Evolutionary conservation across 2,888 invertebrate species (phyloP).

Genomic region (Thera obeliscata): DNA sequence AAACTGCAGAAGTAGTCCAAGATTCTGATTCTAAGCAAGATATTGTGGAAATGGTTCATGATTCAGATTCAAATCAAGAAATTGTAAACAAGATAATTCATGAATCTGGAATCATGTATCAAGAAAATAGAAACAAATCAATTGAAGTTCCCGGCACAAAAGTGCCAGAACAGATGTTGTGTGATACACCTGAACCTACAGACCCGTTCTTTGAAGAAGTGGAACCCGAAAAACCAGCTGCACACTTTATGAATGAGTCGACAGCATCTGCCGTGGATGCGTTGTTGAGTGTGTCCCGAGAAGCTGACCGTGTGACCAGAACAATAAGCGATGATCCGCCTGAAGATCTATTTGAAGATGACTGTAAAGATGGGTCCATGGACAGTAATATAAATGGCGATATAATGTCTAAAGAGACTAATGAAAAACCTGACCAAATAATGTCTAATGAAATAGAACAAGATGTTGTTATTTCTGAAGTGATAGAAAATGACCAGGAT

Average conservation of each 20-base stretch:
- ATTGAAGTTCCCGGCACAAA: conserved; percentile 34
- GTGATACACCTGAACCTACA: conserved; percentile 28
- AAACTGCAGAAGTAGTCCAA: background rate
- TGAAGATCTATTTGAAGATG: conserved; percentile 79
- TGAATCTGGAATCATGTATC: conserved; percentile 17
- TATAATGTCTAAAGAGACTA: conserved; percentile 9
- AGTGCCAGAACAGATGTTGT: conserved; percentile 38
- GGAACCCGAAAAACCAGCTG: conserved; percentile 46
- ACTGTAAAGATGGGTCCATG: conserved; percentile 51
- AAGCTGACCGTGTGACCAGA: conserved; percentile 73
- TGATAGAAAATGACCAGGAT: conserved; percentile 21
- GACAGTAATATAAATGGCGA: conserved; percentile 51
- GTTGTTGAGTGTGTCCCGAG: conserved; percentile 74
- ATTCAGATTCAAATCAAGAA: conserved; percentile 9
- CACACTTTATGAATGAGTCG: conserved; percentile 70
- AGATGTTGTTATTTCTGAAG: conserved; percentile 10
- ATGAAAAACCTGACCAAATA: conserved; percentile 13
- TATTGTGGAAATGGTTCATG: background rate
- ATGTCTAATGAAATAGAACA: conserved; percentile 24
- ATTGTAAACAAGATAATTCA: conserved; percentile 19
- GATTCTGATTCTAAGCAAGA: conserved; percentile 5
- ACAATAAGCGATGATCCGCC: conserved; percentile 73
- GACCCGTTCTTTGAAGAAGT: conserved; percentile 29
- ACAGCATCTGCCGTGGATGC: conserved; percentile 80
- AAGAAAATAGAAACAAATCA: conserved; percentile 25